phyloP scores from a whole-genome alignment of 1,140 invertebrate genomes.

The Drosophila watanabei region DNA sequence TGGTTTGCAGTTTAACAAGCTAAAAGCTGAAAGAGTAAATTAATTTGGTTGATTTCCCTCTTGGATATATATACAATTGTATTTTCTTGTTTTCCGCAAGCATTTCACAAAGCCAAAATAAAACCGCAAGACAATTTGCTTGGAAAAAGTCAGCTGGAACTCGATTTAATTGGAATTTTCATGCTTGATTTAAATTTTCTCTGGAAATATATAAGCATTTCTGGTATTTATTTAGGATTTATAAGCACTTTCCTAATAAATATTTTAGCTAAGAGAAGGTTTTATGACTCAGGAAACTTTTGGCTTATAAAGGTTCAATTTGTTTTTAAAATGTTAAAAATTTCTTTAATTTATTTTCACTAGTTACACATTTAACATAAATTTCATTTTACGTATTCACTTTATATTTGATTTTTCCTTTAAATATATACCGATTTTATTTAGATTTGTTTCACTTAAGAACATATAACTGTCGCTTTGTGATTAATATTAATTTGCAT shows the following conservation, averaged over 20 bases:
- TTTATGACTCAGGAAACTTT: background rate
- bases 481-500: constrained; percentile 15
- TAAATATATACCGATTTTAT: background rate
- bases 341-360: too few species aligned
- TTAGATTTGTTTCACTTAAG: constrained; percentile 4
- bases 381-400: background rate
- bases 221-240: background rate
- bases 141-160: too few species aligned
- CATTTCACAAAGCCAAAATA: too few species aligned
- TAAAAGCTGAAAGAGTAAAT: constrained; percentile 57
- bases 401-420: background rate
- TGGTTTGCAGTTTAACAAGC: constrained; percentile 40
- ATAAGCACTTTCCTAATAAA: too few species aligned
- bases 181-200: background rate
- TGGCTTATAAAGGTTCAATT: background rate
- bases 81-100: background rate
- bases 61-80: constrained; percentile 4
- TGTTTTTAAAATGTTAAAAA: too few species aligned
- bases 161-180: too few species aligned
- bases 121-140: too few species aligned
- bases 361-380: background rate
- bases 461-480: background rate
- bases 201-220: background rate
- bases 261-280: background rate
- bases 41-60: background rate